Evolutionary conservation across 2,113 vertebrate species (phyloP).

Genomic region (Excalfactoria chinensis): DNA sequence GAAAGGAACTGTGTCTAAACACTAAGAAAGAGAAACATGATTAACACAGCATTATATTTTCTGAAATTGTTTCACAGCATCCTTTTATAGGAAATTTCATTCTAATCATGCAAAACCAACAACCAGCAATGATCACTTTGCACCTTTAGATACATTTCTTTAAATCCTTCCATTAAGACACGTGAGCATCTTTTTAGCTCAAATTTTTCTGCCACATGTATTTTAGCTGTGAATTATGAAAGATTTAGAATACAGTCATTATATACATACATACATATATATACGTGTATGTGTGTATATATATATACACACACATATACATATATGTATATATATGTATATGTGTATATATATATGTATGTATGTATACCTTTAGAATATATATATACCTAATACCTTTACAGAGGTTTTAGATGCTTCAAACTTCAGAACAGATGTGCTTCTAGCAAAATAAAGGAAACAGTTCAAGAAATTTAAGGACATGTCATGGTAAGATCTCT

Average conservation of each 20-base stretch:
- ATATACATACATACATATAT: too few species aligned
- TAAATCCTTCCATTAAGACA: neutral
- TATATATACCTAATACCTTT: neutral
- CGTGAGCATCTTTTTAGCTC: neutral
- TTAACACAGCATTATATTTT: neutral
- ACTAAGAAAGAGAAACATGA: neutral
- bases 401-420: neutral
- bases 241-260: neutral
- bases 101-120: neutral
- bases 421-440: neutral
- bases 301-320: too few species aligned
- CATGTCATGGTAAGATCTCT: neutral
- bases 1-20: neutral
- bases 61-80: neutral
- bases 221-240: neutral
- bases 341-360: too few species aligned
- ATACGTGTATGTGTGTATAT: too few species aligned
- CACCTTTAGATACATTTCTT: neutral
- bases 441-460: neutral
- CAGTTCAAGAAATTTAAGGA: neutral
- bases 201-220: neutral
- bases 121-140: neutral
- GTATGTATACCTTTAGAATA: too few species aligned
- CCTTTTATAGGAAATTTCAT: neutral
- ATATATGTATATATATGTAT: too few species aligned